Evolutionary conservation across 2,113 vertebrate species (phyloP), one percentile per base, ranked within the genome.

Genomic region (Antechinus stuartii): DNA sequence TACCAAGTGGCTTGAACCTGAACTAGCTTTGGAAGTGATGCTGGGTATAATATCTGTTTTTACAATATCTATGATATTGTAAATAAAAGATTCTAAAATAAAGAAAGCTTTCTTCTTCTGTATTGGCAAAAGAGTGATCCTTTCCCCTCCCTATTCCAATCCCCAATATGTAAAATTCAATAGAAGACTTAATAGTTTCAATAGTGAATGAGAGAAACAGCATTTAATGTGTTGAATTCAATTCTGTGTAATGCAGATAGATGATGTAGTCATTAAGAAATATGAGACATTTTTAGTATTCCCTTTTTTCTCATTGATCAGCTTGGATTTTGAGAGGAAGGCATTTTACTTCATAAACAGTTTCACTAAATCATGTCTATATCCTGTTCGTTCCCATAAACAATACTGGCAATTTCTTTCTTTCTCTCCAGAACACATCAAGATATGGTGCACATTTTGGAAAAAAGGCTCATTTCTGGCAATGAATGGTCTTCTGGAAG

Each of bases 401-500:
- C 90, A 61, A 19, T n/a, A 93, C 12, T 30, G 3, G 12, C 89
- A 57, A 92, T 35, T 92, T 16, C 26, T 91, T 4, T 93, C 27
- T 56, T 91, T 55, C 47, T 94, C 89, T 55, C 47, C 25, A 96
- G 90, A 97, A 92, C 50, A 0, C 53, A 92, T 99, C 98, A 99
- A 56, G 99, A 98, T 98, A 99, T 98, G 96, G 98, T 98, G 97
- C 99, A 99, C 91, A 98, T 98, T 97, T 98, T 99, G 97, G 98
- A 99, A 97, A 98, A 97, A 95, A 97, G 55, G 47, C 96, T 99
- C 55, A 91, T 96, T 16, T 98, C 98, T 95, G 97, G 95, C 92
- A 98, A 97, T 92, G 98, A 97, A 52, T 94, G 98, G 97, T 99
- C 99, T 98, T 99, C 99, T 98, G 99, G 99, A 97, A 99, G 98